These are phyloP conservation scores for Lasioglossum baleicum DNA, from an alignment of 1,140 invertebrate species.

Conservation along the genomic window DNA sequence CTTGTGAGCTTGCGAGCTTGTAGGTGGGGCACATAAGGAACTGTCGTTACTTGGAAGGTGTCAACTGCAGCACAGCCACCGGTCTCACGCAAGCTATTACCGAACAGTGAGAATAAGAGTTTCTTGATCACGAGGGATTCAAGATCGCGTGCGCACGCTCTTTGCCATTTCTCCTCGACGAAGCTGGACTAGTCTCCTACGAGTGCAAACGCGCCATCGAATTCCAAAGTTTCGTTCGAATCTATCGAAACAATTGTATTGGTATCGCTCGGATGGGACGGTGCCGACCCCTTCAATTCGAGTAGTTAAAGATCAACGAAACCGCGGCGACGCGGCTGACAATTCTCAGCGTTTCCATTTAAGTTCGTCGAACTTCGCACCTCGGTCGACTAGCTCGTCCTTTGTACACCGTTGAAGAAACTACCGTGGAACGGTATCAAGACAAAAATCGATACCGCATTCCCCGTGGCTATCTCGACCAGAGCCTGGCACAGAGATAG, in stretches of 20 bases:
- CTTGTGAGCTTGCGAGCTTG: background rate
- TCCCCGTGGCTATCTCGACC: slow-evolving; percentile 35
- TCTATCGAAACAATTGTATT: background rate
- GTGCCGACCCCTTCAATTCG: background rate
- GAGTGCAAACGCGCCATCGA: background rate
- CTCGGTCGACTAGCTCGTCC: background rate
- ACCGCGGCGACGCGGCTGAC: background rate
- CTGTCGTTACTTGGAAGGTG: slow-evolving; percentile 51
- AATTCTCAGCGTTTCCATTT: background rate
- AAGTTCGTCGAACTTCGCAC: slow-evolving; percentile 49
- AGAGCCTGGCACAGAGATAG: background rate
- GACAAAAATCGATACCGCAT: slow-evolving; percentile 56
- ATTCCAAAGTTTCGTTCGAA: background rate
- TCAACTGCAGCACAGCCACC: slow-evolving; percentile 55
- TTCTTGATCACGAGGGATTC: too few species aligned
- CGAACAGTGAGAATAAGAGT: too few species aligned
- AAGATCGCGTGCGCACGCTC: too few species aligned
- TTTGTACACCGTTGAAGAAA: slow-evolving; percentile 50
- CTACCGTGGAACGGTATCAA: slow-evolving; percentile 51
- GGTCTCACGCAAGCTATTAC: background rate
- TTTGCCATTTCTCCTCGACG: too few species aligned
- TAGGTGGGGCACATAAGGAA: slow-evolving; percentile 50
- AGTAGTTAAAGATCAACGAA: background rate
- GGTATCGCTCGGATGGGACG: background rate
- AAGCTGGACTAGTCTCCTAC: too few species aligned